Evolutionary conservation across 2,888 invertebrate genomes (phyloP).

Genomic region (Luperina testacea): DNA sequence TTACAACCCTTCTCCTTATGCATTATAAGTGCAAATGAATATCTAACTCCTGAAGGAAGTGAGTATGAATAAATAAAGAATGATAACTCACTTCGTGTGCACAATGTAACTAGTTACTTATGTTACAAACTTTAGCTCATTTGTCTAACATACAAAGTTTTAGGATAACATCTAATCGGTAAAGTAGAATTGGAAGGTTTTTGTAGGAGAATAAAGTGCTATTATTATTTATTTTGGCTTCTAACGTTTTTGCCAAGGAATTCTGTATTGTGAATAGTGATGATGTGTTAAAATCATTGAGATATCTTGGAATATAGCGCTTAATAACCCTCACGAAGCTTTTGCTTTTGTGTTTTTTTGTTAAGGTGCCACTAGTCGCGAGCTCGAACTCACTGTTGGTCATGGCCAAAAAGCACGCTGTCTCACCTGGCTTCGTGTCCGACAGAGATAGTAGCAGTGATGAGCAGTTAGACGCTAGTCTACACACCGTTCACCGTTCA

Average conservation of each 20-base stretch:
- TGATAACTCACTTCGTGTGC: constrained; percentile 46
- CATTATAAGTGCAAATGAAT: constrained; percentile 60
- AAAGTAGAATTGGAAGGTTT: constrained; percentile 54
- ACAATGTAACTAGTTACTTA: constrained; percentile 53
- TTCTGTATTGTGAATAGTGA: neutral
- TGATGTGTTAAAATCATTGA: neutral
- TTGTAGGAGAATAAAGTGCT: constrained; percentile 40
- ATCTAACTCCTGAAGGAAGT: constrained; percentile 48
- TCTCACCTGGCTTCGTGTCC: too few species aligned
- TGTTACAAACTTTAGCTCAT: constrained; percentile 49
- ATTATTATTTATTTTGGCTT: constrained; percentile 45
- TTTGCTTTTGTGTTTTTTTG: too few species aligned
- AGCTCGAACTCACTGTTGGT: too few species aligned
- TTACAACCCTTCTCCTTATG: constrained; percentile 47
- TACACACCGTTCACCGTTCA: too few species aligned
- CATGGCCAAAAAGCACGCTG: too few species aligned
- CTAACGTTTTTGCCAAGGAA: constrained; percentile 19
- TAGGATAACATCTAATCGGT: constrained; percentile 63
- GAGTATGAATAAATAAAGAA: constrained; percentile 57
- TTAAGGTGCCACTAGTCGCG: too few species aligned
- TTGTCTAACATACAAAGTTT: constrained; percentile 61
- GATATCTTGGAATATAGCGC: too few species aligned
- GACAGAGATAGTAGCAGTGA: too few species aligned
- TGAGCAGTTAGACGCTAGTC: too few species aligned
- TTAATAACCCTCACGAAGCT: too few species aligned